Evolutionary conservation across 2,113 vertebrate species (phyloP), one percentile per base, ranked within the genome.

Genomic region (Condylura cristata): DNA sequence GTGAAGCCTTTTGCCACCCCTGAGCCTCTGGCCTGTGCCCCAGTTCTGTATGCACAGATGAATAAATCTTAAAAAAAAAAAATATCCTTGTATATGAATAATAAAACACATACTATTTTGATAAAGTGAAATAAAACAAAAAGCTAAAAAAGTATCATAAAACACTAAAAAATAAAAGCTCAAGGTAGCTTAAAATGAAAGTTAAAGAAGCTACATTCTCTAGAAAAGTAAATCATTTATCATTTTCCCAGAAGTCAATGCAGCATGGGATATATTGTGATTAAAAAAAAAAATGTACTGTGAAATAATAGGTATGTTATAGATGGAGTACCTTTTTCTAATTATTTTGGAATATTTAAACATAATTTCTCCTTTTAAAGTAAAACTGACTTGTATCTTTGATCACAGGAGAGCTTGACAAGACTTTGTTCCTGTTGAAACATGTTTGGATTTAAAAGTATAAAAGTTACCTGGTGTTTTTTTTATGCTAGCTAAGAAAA

Each of bases 151-250:
- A 24, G 58, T 70, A 26, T 46, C 24, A 26, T 88, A 78, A 88
- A 90, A 71, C 39, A 58, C 48, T 56, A 76, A 92, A 32, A 58
- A 93, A 13, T 56, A 81, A 56, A 93, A 75, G 1, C 0, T 70
- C 68, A 34, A 82, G 22, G 53, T 20, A 96, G 6, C 24, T 60
- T 93, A 60, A 92, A 68, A 71, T 70, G 24, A 86, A 87, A 72
- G 58, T 85, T 79, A 85, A 0, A 92, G 32, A 92, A 78, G 16
- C 20, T 85, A 65, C 88, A 74, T 78, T 89, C 44, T 95, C 68
- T 70, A 85, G 34, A 16, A 84, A 70, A 18, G 3, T 81, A 44
- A 80, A 28, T 83, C 32, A 70, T 10, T 2, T 63, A 24, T 75
- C 51, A 87, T 68, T 92, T 95, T 94, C 22, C 37, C 34, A 81